Percentiles rank a stretch among this genome's conserved stretches.
Conservation (phyloP, 2,797 vertebrate species). For the Acestrorhynchus altus region DNA sequence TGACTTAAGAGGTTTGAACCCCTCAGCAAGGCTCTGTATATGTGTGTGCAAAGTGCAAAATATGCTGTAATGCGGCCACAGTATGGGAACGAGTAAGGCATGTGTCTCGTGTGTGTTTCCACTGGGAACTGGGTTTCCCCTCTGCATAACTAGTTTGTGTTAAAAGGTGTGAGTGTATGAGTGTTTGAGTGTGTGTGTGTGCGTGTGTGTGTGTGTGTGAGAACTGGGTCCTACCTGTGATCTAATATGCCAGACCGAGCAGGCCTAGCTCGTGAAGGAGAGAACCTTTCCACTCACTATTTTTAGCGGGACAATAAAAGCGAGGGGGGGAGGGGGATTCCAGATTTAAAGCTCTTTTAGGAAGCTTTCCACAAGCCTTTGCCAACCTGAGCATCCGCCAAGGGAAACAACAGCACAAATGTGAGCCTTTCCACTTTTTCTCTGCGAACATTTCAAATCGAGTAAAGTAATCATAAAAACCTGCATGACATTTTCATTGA, state of each 20-base stretch:
- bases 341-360: conserved; percentile 72
- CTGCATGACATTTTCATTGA: conserved; percentile 70
- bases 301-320: conserved; percentile 78
- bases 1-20: too few relatives aligned
- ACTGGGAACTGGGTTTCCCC: conserved; percentile 25
- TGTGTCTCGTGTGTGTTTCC: neutral
- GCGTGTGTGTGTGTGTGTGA: conserved; percentile 8
- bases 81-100: neutral
- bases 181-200: conserved; percentile 23
- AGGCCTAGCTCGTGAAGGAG: conserved; percentile 27
- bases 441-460: conserved; percentile 61
- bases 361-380: conserved; percentile 67
- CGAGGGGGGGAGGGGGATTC: conserved; percentile 66
- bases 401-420: conserved; percentile 76
- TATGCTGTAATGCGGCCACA: too few relatives aligned
- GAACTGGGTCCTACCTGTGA: conserved; percentile 39
- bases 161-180: conserved; percentile 28
- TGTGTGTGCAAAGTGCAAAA: too few relatives aligned
- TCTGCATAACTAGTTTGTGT: conserved; percentile 35
- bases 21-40: too few relatives aligned
- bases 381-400: conserved; percentile 73
- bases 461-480: conserved; percentile 65
- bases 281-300: conserved; percentile 66
- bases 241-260: conserved; percentile 59
- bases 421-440: conserved; percentile 38